Conservation (phyloP, 2,113 vertebrate species). For the Elaphurus davidianus region DNA sequence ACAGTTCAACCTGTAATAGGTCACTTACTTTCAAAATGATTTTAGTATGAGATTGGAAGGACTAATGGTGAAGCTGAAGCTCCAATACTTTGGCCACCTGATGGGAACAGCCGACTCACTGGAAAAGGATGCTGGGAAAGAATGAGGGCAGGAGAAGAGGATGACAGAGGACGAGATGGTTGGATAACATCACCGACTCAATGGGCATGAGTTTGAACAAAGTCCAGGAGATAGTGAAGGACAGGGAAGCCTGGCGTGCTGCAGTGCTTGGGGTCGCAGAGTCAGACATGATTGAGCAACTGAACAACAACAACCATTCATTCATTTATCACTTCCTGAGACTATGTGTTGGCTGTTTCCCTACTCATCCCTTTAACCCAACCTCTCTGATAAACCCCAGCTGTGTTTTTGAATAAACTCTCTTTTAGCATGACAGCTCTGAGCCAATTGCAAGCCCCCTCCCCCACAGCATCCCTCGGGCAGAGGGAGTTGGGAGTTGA, state of each 20-base stretch:
- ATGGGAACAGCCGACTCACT: not conserved
- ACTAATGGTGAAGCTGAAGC: not conserved
- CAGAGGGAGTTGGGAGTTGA: not conserved
- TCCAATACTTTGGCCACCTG: not conserved
- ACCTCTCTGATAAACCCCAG: not conserved
- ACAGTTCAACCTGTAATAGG: not conserved
- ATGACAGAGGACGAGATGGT: not conserved
- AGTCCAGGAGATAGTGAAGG: not conserved
- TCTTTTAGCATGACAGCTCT: not conserved
- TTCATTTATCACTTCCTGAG: not conserved
- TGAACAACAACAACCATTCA: not conserved
- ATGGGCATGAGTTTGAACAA: not conserved
- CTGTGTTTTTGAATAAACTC: not conserved
- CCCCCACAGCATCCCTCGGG: rapidly evolving
- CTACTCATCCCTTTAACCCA: not conserved
- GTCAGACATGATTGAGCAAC: not conserved
- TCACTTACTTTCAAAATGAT: not conserved
- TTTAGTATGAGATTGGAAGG: not conserved
- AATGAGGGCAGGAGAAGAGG: not conserved
- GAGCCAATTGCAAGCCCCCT: not conserved
- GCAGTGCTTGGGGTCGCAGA: not conserved
- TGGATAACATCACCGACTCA: not conserved
- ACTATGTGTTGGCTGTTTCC: not conserved
- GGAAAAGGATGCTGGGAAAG: not conserved
- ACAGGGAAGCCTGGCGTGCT: not conserved